These are phyloP conservation scores for Epinephelus malabaricus DNA, from an alignment of 2,797 vertebrate species.

Conservation along the genomic window DNA sequence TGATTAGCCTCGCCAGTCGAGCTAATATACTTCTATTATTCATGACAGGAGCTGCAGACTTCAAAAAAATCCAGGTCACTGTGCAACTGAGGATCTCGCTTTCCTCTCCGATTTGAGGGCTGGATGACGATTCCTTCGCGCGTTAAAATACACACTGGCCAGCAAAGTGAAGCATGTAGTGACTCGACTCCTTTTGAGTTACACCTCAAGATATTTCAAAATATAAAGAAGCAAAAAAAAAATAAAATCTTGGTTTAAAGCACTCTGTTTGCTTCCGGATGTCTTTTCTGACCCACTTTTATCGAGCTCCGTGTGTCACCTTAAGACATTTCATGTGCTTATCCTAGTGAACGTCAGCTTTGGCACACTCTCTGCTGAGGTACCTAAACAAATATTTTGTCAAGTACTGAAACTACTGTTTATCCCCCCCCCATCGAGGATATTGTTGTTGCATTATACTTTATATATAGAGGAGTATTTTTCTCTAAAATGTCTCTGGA, in stretches of 20 bases:
- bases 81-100: constrained; percentile 30
- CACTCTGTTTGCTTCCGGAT: constrained; percentile 25
- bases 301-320: constrained; percentile 27
- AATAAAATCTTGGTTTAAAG: not conserved
- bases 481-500: constrained; percentile 60
- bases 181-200: not conserved
- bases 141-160: constrained; percentile 26
- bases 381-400: constrained; percentile 35
- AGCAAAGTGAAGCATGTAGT: constrained; percentile 42
- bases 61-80: constrained; percentile 44
- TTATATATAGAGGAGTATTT: constrained; percentile 29
- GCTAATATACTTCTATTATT: constrained; percentile 50
- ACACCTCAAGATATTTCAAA: not conserved
- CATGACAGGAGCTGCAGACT: constrained; percentile 42
- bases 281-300: constrained; percentile 16
- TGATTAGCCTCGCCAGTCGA: constrained; percentile 37
- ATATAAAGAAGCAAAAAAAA: constrained; percentile 3
- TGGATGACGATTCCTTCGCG: constrained; percentile 58
- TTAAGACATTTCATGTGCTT: constrained; percentile 75
- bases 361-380: constrained; percentile 69
- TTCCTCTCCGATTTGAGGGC: constrained; percentile 27
- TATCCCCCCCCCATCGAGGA: constrained; percentile 35
- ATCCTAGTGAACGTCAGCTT: constrained; percentile 64
- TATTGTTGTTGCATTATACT: constrained; percentile 51
- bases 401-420: constrained; percentile 40